Base-by-base conservation (phyloP, 2,113 vertebrate genomes). In the Oncorhynchus clarkii region DNA sequence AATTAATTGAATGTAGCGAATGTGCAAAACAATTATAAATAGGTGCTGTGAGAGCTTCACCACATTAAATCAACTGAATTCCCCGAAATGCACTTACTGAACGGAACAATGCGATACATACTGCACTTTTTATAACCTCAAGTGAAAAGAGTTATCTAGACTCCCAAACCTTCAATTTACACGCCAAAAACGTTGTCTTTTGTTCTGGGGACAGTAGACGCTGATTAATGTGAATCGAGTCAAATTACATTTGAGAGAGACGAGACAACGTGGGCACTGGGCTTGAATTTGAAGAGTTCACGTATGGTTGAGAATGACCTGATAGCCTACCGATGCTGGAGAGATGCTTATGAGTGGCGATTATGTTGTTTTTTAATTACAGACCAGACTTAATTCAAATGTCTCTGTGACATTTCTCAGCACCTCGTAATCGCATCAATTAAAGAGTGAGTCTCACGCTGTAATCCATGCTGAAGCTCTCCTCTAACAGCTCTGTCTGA, bases 201-300 rank as follows among this genome's bases (percentile, higher is more conserved):
- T 88, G 26, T 57, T 54, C 51, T 4, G 5, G 3, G 16, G 3
- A 12, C 48, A 85, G 73, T 59, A 66, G 70, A 54, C 45, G 72
- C 73, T 84, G 80, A 88, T 86, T 86, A 84, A 88, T 80, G 77
- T 77, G 82, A 77, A 74, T 62, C n/a, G 16, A 9, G 80, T 65
- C 84, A 88, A 74, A 77, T 62, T 3, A 3, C 51, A 54, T 78
- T 73, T 71, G 73, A 80, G 78, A 80, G 78, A 80, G 80, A 45
- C 2, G 9, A 45, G 39, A 48, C 69, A 0, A 45, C 77, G 64
- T 45, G 67, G 3, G 51, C 51, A 54, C 16, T 72, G 27, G 81
- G 75, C 77, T 84, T 78, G 59, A 79, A 76, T 82, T 73, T 4
- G 54, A 76, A 74, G 45, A 74, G 78, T 83, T 85, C 79, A 87